These are phyloP conservation scores for Caloenas nicobarica DNA, from an alignment of 2,113 vertebrate species.

Conservation along the genomic window DNA sequence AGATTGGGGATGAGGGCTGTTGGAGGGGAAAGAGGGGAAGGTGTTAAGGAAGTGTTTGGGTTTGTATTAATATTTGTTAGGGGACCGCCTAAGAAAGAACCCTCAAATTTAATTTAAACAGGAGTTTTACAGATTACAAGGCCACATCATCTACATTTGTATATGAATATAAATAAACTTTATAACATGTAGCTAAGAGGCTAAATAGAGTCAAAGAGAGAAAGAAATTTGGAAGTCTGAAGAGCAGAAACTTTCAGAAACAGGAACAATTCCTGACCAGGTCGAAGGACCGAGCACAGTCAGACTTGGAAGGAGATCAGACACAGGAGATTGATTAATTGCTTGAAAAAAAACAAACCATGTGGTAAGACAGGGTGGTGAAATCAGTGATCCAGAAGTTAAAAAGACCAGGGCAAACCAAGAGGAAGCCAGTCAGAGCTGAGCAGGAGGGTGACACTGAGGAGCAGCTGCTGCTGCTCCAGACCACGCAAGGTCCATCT, in stretches of 20 bases:
- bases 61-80: background rate
- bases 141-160: no score
- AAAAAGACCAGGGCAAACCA: background rate
- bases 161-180: rapidly evolving
- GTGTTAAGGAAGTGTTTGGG: background rate
- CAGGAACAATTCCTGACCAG: background rate
- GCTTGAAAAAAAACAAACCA: background rate
- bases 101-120: background rate
- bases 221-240: background rate
- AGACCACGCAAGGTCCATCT: background rate
- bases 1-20: background rate
- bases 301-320: background rate
- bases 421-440: background rate
- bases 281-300: background rate
- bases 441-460: no score
- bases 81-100: background rate
- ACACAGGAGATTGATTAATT: background rate
- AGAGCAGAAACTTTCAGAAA: background rate
- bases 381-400: background rate
- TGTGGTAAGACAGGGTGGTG: background rate
- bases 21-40: background rate
- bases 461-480: background rate
- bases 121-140: background rate
- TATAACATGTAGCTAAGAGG: background rate
- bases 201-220: background rate